Percentiles rank a stretch among this genome's conserved stretches.
Conservation (phyloP, 2,797 vertebrate genomes). For the Austrolebias charrua region DNA sequence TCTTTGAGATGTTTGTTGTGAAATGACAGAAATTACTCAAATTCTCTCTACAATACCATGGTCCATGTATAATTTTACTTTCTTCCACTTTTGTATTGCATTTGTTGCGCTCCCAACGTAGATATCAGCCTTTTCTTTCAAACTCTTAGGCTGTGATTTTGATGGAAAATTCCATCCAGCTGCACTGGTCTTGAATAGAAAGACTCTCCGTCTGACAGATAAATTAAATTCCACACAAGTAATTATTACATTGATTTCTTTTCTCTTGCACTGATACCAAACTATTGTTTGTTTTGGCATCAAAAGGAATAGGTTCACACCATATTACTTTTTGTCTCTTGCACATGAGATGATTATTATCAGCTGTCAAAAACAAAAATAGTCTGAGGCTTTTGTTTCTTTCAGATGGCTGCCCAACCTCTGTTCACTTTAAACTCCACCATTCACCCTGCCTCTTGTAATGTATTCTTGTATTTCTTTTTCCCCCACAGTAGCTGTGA, state of each 20-base stretch:
- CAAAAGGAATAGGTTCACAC: slow-evolving; percentile 21
- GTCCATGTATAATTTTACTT: slow-evolving; percentile 35
- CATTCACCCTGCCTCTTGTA: slow-evolving; percentile 18
- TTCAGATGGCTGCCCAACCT: slow-evolving; percentile 18
- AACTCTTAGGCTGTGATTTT: slow-evolving; percentile 13
- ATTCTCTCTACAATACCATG: slow-evolving; percentile 32
- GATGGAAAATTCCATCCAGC: slow-evolving; percentile 5
- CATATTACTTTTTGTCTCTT: slow-evolving; percentile 26
- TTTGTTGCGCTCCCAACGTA: slow-evolving; percentile 23
- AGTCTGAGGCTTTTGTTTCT: slow-evolving; percentile 28
- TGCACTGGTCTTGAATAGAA: not conserved
- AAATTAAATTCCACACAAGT: slow-evolving; percentile 8
- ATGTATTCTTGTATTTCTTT: slow-evolving; percentile 26
- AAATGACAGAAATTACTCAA: slow-evolving; percentile 47
- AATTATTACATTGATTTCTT: slow-evolving; percentile 7
- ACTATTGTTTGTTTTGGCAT: slow-evolving; percentile 15
- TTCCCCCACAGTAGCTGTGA: slow-evolving; percentile 54
- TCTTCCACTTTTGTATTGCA: slow-evolving; percentile 9
- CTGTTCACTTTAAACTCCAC: slow-evolving; percentile 22
- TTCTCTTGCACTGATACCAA: slow-evolving; percentile 16
- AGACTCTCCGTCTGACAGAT: slow-evolving; percentile 7
- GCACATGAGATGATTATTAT: slow-evolving; percentile 25
- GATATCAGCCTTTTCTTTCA: slow-evolving; percentile 40
- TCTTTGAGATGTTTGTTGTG: slow-evolving; percentile 36
- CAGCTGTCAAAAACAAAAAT: slow-evolving; percentile 19